Base-by-base conservation (phyloP, 1,140 invertebrate genomes). In the Drosophila azteca region DNA sequence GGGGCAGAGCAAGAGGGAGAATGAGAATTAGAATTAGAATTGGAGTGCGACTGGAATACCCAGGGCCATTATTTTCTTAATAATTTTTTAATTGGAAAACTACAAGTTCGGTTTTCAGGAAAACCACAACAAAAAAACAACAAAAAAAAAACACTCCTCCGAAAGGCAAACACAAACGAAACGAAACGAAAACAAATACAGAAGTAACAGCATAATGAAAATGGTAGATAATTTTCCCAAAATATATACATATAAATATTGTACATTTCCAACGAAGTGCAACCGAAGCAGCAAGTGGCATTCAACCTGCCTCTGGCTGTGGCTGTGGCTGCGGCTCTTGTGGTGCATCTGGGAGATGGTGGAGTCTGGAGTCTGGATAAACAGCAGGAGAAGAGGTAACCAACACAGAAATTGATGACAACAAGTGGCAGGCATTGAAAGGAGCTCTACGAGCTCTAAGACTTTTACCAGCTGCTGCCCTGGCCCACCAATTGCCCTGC, bases 361-460 rank as follows among this genome's bases (percentile, higher is more conserved):
- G 31, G 46, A 20, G 15, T 4, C 24, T 22, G 2, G 51, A 46
- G 48, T 35, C 15, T 73, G 57, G 46, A 68, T 64, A 63, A 63
- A 61, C 51, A 77, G 43, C 52, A 29, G 29, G 50, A 43, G 66
- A 67, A 71, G 54, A 74, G 67, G 50, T 69, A 39, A 39, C 35
- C 35, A 39, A 39, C 17, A 65, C 63, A 74, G 41, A 68, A 88
- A 88, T 87, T 87, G 82, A 87, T 88, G 82, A 88, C 82, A 88
- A 87, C 82, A 87, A 87, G 82, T 87, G 83, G 83, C 79, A 85
- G 85, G 74, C 79, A 80, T 85, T 67, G 79, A 82, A 83, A 83
- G 79, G 79, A 79, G 79, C 65, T 53, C 65, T 49, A 55, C 49
- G 15, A 49, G 43, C 24, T 35, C 52, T 9, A 17, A 51, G 69